Conservation (phyloP, 2,888 invertebrate species). For the Tuberolachnus salignus region DNA sequence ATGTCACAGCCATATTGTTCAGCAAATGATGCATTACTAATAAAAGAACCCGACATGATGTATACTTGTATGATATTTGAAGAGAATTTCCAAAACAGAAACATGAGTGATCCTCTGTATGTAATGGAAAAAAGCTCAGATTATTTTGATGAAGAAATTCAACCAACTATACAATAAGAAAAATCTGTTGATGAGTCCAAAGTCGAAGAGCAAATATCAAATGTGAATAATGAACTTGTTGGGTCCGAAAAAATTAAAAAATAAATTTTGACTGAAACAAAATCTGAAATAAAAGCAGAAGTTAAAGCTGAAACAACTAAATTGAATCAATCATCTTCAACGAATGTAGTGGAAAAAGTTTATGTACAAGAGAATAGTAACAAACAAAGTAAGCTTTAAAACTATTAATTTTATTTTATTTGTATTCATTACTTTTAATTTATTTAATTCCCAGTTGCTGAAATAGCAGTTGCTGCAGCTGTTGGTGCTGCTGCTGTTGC, state of each 20-base stretch:
- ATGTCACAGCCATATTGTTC: conserved; percentile 47
- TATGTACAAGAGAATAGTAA: conserved; percentile 17
- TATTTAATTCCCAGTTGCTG: conserved; percentile 59
- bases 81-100: conserved; percentile 53
- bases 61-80: conserved; percentile 49
- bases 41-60: conserved; percentile 44
- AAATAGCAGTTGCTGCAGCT: conserved; percentile 61
- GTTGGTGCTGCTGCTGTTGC: conserved; percentile 62
- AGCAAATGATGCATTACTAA: conserved; percentile 5
- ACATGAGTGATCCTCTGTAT: conserved; percentile 49
- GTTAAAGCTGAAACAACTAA: neutral
- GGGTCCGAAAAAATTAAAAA: conserved; percentile 22
- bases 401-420: neutral
- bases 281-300: neutral
- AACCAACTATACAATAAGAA: conserved; percentile 2
- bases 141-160: conserved; percentile 46
- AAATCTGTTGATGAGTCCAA: conserved; percentile 9
- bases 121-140: conserved; percentile 53
- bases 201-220: neutral
- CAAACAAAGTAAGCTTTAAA: conserved; percentile 35
- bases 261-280: conserved; percentile 18
- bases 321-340: neutral
- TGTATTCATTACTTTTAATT: neutral
- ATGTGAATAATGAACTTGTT: neutral
- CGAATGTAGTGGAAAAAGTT: neutral